phyloP scores from a whole-genome alignment of 2,113 vertebrate genomes.

The Peucedramus taeniatus region DNA sequence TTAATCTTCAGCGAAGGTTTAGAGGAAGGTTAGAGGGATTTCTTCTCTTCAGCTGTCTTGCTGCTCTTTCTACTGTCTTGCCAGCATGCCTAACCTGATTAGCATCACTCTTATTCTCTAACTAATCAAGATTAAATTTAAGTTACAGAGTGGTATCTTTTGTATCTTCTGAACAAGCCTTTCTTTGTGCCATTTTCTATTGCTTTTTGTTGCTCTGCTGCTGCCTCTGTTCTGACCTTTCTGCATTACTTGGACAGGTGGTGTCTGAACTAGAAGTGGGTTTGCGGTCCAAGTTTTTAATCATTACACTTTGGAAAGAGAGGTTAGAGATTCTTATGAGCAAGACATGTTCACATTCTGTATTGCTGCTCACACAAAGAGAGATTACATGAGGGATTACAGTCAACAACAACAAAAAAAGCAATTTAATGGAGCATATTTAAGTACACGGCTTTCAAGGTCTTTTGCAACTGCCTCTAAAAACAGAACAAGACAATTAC shows the following conservation, averaged over 20 bases:
- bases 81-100: not conserved
- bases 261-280: not conserved
- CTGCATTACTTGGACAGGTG: slow-evolving; percentile 26
- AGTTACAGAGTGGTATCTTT: not conserved
- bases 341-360: not conserved
- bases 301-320: not conserved
- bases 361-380: not conserved
- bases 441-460: not conserved
- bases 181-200: not conserved
- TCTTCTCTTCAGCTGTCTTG: not conserved
- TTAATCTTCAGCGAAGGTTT: not conserved
- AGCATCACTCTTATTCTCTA: not conserved
- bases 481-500: not conserved
- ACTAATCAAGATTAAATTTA: slow-evolving; percentile 1
- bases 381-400: not conserved
- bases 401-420: not conserved
- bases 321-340: not conserved
- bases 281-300: slow-evolving; percentile 28
- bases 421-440: not conserved
- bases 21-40: not conserved
- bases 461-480: not conserved
- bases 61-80: not conserved
- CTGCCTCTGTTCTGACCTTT: slow-evolving; percentile 1
- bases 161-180: not conserved
- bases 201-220: not conserved